Base-by-base conservation (phyloP, 2,113 vertebrate genomes). In the Stigmatopora nigra region DNA sequence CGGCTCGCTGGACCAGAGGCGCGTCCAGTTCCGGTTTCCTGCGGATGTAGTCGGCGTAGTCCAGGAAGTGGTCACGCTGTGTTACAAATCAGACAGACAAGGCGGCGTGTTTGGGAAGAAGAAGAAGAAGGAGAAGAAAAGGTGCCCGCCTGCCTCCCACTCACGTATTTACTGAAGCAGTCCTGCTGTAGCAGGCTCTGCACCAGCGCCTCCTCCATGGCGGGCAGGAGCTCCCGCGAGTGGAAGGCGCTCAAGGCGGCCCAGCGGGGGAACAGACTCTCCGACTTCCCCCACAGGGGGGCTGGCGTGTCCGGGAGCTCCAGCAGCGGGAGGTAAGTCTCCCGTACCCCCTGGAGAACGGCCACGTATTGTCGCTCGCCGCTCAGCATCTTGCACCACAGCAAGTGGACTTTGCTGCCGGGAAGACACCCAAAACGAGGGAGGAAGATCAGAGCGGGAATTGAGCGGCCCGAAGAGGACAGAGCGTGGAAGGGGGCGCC, bases 111-210 rank as follows among this genome's bases (percentile, higher is more conserved):
- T 45, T 11, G 7, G 7, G 45, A 7, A 45, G 14, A 44, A 57
- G 15, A 65, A 22, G n/a, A n/a, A n/a, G n/a, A n/a, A n/a, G n/a
- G 13, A 45, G 14, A 44, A 57, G 15, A 65, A 22, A 45, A 31
- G 1, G 25, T 3, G 25, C 25, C 25, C 25, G 31, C 5, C 6
- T 20, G 12, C 31, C 5, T 4, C 4, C 1, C 15, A 82, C 93
- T 90, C 74, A 95, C 94, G 0, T 92, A 92, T 85, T 92, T 93
- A 69, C 91, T 92, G 88, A 96, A 96, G 83, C 93, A 93, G 84
- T 93, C 90, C 22, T 92, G 93, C 1, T 92, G 91, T 52, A 92
- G 81, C 59, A 94, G 81, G 0, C 94, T 94, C 66, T 94, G 92
- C 56, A 88, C 77, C 0, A 91, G 79, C 14, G 93, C 93, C 38